Conservation (phyloP, 2,888 invertebrate species). For the Thecophora atra region DNA sequence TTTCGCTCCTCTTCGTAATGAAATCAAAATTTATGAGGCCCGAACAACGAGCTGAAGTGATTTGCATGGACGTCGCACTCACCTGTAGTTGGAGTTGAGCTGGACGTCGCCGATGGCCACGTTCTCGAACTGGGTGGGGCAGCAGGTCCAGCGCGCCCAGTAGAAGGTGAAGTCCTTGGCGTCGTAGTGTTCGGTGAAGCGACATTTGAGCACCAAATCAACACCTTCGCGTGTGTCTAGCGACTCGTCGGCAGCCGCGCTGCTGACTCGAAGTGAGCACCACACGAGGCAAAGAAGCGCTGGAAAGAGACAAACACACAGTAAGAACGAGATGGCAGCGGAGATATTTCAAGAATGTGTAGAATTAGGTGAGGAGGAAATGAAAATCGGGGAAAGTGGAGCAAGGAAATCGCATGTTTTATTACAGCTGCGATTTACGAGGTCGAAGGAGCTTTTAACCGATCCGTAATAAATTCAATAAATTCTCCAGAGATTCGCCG, state of each 20-base stretch:
- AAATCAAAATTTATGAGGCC: conserved; percentile 7
- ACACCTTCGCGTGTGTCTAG: conserved; percentile 87
- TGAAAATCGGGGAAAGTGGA: too few relatives aligned
- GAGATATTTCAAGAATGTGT: neutral
- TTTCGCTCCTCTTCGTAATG: neutral
- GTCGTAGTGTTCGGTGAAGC: conserved; percentile 78
- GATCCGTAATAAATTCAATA: too few relatives aligned
- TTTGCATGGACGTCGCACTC: conserved; percentile 60
- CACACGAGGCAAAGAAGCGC: neutral
- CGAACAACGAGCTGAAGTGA: neutral
- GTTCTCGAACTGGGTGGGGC: conserved; percentile 83
- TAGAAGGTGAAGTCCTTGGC: conserved; percentile 82
- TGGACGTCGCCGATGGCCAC: conserved; percentile 87
- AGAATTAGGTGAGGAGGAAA: neutral
- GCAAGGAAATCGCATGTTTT: too few relatives aligned
- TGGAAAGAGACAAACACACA: neutral
- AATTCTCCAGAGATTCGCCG: too few relatives aligned
- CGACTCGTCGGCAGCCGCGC: conserved; percentile 58
- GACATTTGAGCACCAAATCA: conserved; percentile 85
- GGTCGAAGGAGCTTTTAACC: too few relatives aligned
- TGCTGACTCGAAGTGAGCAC: conserved; percentile 31
- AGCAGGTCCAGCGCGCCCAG: conserved; percentile 82
- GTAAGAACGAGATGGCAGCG: neutral
- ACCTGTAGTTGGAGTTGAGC: conserved; percentile 86
- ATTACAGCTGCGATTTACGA: too few relatives aligned